Base-by-base conservation (phyloP, 2,113 vertebrate species). In the Chauna torquata region DNA sequence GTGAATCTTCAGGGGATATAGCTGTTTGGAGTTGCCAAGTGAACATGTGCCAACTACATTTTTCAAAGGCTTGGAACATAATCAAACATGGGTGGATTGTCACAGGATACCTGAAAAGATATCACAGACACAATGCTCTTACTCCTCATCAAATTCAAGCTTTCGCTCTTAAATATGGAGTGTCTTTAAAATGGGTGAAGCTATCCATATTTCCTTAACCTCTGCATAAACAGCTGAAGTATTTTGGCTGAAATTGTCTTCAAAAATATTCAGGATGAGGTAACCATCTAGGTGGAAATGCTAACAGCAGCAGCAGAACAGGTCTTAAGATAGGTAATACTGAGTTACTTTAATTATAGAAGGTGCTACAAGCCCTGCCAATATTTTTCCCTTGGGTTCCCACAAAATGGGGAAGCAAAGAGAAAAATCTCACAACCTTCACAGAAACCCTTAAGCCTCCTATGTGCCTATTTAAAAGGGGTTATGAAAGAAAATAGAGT, bases 401-500 rank as follows among this genome's bases (percentile, higher is more conserved):
- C 64, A 74, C 45, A 91, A 94, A 92, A 94, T 54, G 22, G 71
- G 34, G 52, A 88, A 83, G 42, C 70, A 94, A 76, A 88, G 75
- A 88, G 40, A 97, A 80, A 82, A 92, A 85, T 86, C 78, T 93
- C 61, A 65, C 49, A 82, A 34, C 40, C n/a, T 68, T 87, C 94
- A 80, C 24, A 72, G 78, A 91, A 95, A 92, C 66, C 36, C 55
- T 86, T 90, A 85, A 93, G 62, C 74, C 20, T 61, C 54, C 82
- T 78, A 16, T 47, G 28, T 90, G 75, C 55, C 88, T 84, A 55
- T 84, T 96, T 90, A 76, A 82, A 94, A 94, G 64, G 45, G 64
- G 90, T 96, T 96, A 91, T 44, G 38, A 95, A 92, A 94, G 62
- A 91, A 96, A 96, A 92, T 25, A 15, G 47, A 93, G 44, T 23